These are phyloP conservation scores for Agriopis leucophaearia DNA, from an alignment of 2,888 invertebrate genomes.

Conservation along the genomic window DNA sequence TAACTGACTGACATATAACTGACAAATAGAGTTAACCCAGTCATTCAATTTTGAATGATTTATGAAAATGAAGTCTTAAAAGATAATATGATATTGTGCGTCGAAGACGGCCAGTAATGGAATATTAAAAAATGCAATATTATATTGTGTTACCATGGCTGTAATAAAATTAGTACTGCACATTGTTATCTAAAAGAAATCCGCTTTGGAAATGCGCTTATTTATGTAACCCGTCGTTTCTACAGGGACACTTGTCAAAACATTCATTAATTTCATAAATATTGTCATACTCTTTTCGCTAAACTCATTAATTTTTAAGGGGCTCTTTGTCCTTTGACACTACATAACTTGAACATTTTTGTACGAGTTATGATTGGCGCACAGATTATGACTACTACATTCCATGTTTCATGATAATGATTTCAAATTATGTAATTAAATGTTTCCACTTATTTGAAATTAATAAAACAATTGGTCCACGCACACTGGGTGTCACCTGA, in stretches of 20 bases:
- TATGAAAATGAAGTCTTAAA: no score
- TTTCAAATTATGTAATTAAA: conserved; percentile 30
- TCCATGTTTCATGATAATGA: conserved; percentile 36
- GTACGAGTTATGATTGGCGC: conserved; percentile 1
- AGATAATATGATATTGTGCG: no score
- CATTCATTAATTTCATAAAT: conserved; percentile 3
- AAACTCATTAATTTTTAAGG: not conserved
- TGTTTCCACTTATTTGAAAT: conserved; percentile 54
- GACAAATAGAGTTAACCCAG: no score
- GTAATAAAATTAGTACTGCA: conserved; percentile 3
- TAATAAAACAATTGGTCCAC: conserved; percentile 78
- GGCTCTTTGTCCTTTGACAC: not conserved
- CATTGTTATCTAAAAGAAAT: conserved; percentile 14
- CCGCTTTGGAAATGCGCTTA: conserved; percentile 39
- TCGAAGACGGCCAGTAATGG: no score
- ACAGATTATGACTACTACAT: conserved; percentile 51
- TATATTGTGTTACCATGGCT: not conserved
- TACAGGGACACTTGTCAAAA: conserved; percentile 55
- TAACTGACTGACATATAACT: no score
- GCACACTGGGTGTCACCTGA: conserved; percentile 81
- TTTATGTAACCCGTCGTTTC: conserved; percentile 39
- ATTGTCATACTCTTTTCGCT: conserved; percentile 54
- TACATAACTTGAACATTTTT: conserved; percentile 17
- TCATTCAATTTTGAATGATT: no score
- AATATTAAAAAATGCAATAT: not conserved